Evolutionary conservation across 1,140 invertebrate genomes (phyloP).

Genomic region (Sesamia nonagrioides): DNA sequence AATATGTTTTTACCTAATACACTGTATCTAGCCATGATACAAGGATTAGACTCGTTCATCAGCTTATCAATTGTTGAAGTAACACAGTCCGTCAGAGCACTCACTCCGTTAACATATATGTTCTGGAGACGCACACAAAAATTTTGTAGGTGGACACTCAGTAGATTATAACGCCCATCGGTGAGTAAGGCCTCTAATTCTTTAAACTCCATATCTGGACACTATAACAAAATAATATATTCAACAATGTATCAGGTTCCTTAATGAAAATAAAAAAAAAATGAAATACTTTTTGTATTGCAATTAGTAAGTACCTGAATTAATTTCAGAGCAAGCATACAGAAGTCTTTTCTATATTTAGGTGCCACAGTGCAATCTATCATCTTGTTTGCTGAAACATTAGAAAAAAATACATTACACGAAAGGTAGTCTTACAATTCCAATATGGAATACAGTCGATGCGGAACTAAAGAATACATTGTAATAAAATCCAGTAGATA

Average conservation of each 20-base stretch:
- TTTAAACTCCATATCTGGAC: constrained; percentile 86
- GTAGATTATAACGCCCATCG: constrained; percentile 83
- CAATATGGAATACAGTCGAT: neutral
- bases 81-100: constrained; percentile 84
- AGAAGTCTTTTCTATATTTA: constrained; percentile 86
- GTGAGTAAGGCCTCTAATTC: constrained; percentile 82
- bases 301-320: constrained; percentile 74
- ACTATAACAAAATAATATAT: constrained; percentile 65
- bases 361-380: constrained; percentile 79
- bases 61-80: constrained; percentile 82
- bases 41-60: constrained; percentile 81
- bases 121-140: constrained; percentile 85
- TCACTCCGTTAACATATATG: constrained; percentile 84
- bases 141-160: constrained; percentile 84
- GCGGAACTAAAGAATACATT: neutral
- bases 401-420: neutral
- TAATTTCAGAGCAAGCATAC: constrained; percentile 84
- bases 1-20: constrained; percentile 75
- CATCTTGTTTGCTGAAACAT: constrained; percentile 79
- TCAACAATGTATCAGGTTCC: neutral
- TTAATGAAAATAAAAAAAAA: neutral
- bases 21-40: constrained; percentile 83
- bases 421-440: neutral
- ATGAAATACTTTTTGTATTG: too few relatives aligned
- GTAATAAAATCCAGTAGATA: too few relatives aligned